These are phyloP conservation scores for Conomelus anceps DNA, from an alignment of 2,888 invertebrate species.

Conservation along the genomic window DNA sequence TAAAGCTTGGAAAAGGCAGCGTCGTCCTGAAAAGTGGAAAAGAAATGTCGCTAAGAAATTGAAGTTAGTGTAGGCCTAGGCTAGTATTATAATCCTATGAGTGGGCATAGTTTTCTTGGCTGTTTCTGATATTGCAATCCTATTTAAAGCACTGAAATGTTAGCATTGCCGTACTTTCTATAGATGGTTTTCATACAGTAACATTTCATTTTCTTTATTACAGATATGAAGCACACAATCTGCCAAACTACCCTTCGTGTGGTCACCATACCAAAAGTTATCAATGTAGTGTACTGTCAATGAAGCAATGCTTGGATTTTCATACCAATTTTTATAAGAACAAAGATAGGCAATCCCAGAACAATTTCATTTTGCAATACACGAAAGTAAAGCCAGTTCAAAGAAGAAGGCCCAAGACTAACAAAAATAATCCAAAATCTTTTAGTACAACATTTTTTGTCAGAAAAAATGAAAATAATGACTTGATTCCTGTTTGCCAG, in stretches of 20 bases:
- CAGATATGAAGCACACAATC: slow-evolving; percentile 8
- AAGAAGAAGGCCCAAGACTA: slow-evolving; percentile 13
- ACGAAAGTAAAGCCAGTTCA: slow-evolving; percentile 13
- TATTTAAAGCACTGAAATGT: too few relatives aligned
- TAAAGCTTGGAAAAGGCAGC: too few relatives aligned
- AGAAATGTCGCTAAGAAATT: too few relatives aligned
- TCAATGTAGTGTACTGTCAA: slow-evolving; percentile 5
- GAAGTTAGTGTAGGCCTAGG: too few relatives aligned
- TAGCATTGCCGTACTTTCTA: too few relatives aligned
- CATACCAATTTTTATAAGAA: slow-evolving; percentile 12
- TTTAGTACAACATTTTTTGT: slow-evolving; percentile 18
- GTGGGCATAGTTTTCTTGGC: too few relatives aligned
- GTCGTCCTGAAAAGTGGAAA: too few relatives aligned
- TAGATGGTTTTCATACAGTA: too few relatives aligned
- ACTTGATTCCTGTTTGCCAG: slow-evolving; percentile 19
- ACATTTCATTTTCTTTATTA: background rate
- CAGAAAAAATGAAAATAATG: slow-evolving; percentile 6
- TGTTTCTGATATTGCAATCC: too few relatives aligned
- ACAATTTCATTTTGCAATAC: slow-evolving; percentile 18
- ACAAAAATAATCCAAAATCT: slow-evolving; percentile 15
- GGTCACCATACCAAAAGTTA: slow-evolving; percentile 16
- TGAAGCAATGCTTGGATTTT: slow-evolving; percentile 17
- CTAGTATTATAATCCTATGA: too few relatives aligned
- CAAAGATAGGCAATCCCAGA: slow-evolving; percentile 16
- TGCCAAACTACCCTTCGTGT: slow-evolving; percentile 9